Evolutionary conservation across 2,888 invertebrate genomes (phyloP), one percentile per base, ranked within the genome.

Genomic region (Plutella xylostella): DNA sequence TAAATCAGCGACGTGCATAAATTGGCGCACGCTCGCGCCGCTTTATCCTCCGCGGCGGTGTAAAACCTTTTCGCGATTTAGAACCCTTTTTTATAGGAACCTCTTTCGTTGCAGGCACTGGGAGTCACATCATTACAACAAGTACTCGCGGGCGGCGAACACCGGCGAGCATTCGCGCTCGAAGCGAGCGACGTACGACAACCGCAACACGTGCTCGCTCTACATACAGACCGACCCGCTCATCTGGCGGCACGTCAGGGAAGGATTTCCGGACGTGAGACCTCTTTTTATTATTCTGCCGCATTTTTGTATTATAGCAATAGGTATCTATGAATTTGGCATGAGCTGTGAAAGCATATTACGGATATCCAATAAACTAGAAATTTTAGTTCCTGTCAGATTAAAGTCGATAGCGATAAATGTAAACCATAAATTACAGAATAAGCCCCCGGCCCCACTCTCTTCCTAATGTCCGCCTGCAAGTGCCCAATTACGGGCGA

Each of bases 161-260:
- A 68, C 71, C 0, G 75, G 74, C 56, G 85, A 84, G 55, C 86
- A 87, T 60, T 71, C 72, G 60, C 78, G 89, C 15, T 65, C 85
- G 55, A 80, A 86, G 49, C 82, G 89, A 45, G 88, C 88, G 20
- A 75, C 87, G 30, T 70, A 86, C 47, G 92, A 92, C 68, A 90
- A 90, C 65, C 90, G 89, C 58, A 94, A 94, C 75, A 94, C 97
- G 47, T 98, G 98, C 75, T 95, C 96, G 45, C 88, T 98, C 54
- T 98, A 93, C 75, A 95, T 99, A 75, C 97, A 98, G 83, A 98
- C 99, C 18, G 99, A 99, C 85, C 98, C 98, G 55, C 90, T 97
- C 56, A 93, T 99, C 71, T 99, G 98, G 96, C 89, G 92, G 65
- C 96, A 97, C 70, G 94, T 98, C 61, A 87, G 92, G 57, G 92